Conservation (phyloP, 2,113 vertebrate genomes). For the Xenus cinereus region DNA sequence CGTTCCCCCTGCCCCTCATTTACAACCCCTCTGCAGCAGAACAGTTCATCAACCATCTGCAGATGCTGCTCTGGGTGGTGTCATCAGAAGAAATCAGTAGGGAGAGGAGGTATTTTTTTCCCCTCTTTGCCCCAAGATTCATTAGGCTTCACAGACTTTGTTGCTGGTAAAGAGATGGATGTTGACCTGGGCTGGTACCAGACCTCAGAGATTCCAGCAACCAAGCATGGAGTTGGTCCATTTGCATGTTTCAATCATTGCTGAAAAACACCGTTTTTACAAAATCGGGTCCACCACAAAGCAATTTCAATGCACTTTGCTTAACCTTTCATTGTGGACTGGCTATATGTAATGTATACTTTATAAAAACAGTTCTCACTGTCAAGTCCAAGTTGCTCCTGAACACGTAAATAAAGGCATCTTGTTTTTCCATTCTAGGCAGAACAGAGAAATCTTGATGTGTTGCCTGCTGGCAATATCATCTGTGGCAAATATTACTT, state of each 20-base stretch:
- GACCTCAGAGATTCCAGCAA: not conserved
- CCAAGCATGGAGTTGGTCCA: not conserved
- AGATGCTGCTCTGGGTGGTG: not conserved
- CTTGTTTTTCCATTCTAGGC: not conserved
- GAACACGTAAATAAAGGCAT: not conserved
- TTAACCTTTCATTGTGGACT: not conserved
- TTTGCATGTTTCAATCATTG: too few species aligned
- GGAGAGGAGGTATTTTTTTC: not conserved
- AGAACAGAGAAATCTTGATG: not conserved
- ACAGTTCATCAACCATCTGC: not conserved
- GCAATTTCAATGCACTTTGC: not conserved
- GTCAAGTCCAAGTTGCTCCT: not conserved
- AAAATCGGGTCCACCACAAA: not conserved
- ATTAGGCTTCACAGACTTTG: not conserved
- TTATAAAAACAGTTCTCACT: not conserved
- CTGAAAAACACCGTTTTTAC: not conserved
- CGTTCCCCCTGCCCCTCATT: not conserved
- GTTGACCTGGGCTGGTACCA: not conserved
- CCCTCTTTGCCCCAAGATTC: not conserved
- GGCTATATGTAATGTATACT: not conserved
- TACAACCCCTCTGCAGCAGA: not conserved
- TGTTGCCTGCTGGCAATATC: not conserved
- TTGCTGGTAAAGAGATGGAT: not conserved
- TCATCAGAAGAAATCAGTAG: not conserved
- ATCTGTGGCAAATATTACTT: not conserved